Conservation (phyloP, 2,888 invertebrate species). For the Eupeodes luniger region DNA sequence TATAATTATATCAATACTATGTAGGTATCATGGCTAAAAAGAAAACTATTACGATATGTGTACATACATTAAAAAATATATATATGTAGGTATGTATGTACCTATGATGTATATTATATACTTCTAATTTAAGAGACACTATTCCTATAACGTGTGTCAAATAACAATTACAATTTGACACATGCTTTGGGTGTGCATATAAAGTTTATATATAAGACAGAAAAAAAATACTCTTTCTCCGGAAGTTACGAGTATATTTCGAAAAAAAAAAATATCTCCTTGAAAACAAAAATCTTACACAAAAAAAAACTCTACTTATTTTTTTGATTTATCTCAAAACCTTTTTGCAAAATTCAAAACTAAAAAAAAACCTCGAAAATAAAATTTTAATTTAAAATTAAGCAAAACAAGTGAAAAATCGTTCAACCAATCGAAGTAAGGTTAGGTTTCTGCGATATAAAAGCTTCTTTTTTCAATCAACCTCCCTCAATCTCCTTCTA, state of each 20-base stretch:
- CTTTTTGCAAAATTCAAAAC: not conserved
- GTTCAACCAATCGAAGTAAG: constrained; percentile 63
- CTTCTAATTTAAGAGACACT: not conserved
- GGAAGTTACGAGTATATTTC: not conserved
- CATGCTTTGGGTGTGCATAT: not conserved
- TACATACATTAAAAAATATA: too few species aligned
- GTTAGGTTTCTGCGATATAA: constrained; percentile 57
- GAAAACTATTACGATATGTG: too few species aligned
- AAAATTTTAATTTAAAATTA: constrained; percentile 40
- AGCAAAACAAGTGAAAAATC: constrained; percentile 63
- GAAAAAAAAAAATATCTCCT: not conserved
- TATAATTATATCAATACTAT: too few species aligned
- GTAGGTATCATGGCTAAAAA: too few species aligned
- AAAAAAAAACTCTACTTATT: not conserved
- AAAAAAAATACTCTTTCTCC: not conserved
- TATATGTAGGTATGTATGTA: too few species aligned
- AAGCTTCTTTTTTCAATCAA: constrained; percentile 47
- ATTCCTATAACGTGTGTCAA: constrained; percentile 9
- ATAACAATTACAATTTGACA: constrained; percentile 4
- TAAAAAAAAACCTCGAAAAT: not conserved
- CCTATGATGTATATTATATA: not conserved
- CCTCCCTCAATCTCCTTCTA: constrained; percentile 1
- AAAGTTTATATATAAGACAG: not conserved
- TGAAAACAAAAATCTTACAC: not conserved
- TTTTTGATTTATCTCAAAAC: not conserved